Base-by-base conservation (phyloP, 92 coral and sea anemone species). In the Zoanthus solanderi region DNA sequence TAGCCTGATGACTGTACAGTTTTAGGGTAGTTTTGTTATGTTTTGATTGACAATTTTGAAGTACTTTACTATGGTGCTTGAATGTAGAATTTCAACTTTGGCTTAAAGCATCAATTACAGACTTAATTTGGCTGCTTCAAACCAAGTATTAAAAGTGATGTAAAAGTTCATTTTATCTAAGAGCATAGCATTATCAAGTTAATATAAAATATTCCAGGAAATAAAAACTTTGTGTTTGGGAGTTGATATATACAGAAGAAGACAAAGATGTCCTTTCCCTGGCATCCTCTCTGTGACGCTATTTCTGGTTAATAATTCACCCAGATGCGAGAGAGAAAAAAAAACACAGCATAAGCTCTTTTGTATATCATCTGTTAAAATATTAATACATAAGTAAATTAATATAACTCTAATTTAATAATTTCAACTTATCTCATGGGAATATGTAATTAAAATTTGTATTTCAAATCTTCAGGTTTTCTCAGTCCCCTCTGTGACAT, bases 151-250 rank as follows among this genome's bases (percentile, higher is more conserved):
- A 46, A 75, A 75, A 46, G 37, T 73, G 78, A 73, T 73, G 78
- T 48, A 60, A 75, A 75, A 75, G 32, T 75, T 75, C 32, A 75
- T 37, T 75, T 75, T 52, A 75, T 75, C 79, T 75, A 75, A 16
- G 79, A 75, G 79, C 79, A 75, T 53, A 75, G 66, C 46, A 75
- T 75, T 75, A 46, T 75, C 79, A 75, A 31, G 60, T 75, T 75
- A 28, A 47, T 48, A 75, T 75, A 73, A 75, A 42, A 75, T 75
- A 75, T 75, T 46, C 50, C 18, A 75, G 61, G 37, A 75, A 45
- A 75, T 75, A 44, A 47, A 75, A 75, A 44, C 15, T 75, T 75
- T 45, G 58, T 75, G 52, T 75, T 75, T 75, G 79, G 79, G 58
- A 75, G 79, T 44, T 75, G 79, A 75, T 44, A 75, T 47, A 66